Evolutionary conservation across 2,797 vertebrate species (phyloP).

Genomic region (Scolopax rusticola): DNA sequence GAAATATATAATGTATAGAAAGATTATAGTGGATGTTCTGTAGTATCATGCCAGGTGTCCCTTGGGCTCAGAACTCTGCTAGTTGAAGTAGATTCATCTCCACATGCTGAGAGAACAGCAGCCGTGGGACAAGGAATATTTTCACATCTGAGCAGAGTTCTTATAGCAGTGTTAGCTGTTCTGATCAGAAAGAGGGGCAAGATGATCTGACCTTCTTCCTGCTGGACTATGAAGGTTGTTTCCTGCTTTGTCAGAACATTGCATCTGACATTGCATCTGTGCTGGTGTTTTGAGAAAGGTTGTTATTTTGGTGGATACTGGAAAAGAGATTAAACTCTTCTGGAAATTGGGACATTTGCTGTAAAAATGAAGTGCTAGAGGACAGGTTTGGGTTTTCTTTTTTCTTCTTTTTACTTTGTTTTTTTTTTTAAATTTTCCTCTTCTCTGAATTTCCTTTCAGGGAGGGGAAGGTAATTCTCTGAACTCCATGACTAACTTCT

Average conservation of each 20-base stretch:
- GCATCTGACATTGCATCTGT: conserved; percentile 1
- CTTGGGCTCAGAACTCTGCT: background rate
- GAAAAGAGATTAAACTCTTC: conserved; percentile 55
- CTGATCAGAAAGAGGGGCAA: conserved; percentile 25
- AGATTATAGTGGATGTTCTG: background rate
- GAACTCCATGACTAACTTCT: background rate
- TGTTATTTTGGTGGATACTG: background rate
- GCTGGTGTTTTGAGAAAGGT: conserved; percentile 25
- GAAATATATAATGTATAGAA: background rate
- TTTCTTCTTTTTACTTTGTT: background rate
- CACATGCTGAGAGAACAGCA: background rate
- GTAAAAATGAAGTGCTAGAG: conserved; percentile 23
- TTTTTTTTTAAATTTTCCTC: background rate
- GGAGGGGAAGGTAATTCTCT: background rate
- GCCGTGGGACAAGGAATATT: background rate
- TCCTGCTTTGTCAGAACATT: conserved; percentile 53
- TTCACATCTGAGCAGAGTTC: conserved; percentile 24
- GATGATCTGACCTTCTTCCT: conserved; percentile 62
- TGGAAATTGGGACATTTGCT: background rate
- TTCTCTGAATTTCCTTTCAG: background rate
- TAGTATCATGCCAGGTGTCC: background rate
- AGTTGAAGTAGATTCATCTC: background rate
- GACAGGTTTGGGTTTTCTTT: background rate
- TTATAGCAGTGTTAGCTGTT: conserved; percentile 27
- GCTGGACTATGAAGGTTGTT: conserved; percentile 42